A percentile compares a stretch with the other conserved stretches of the same genome.
Conservation (phyloP, 2,797 vertebrate genomes). For the Gallinago solitaria region DNA sequence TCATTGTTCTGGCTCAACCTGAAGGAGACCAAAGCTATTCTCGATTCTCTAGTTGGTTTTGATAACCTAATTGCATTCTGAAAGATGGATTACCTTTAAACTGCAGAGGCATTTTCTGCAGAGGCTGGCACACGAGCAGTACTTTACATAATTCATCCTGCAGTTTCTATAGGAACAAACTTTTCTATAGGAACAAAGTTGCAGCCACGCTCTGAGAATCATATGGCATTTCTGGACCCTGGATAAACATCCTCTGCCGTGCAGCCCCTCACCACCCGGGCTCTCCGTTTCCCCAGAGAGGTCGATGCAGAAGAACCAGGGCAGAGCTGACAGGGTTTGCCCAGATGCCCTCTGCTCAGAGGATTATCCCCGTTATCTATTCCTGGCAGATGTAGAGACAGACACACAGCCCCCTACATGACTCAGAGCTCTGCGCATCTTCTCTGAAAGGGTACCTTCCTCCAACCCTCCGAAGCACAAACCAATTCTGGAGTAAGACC, state of each 20-base stretch:
- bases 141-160: neutral
- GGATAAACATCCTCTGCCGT: neutral
- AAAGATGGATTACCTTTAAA: neutral
- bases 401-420: neutral
- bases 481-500: neutral
- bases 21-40: neutral
- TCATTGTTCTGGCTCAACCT: neutral
- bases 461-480: neutral
- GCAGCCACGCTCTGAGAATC: neutral
- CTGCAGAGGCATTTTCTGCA: neutral
- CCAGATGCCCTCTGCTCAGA: neutral
- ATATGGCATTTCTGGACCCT: neutral
- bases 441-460: neutral
- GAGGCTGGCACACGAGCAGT: neutral
- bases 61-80: neutral
- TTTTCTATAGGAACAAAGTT: neutral
- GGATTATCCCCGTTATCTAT: neutral
- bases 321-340: neutral
- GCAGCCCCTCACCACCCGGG: neutral
- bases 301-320: neutral
- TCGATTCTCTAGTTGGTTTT: neutral
- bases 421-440: neutral
- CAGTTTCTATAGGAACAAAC: conserved; percentile 63
- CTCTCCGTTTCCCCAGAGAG: neutral
- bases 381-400: neutral